Base-by-base conservation (phyloP, 2,888 invertebrate genomes). In the Piscicola geometra region DNA sequence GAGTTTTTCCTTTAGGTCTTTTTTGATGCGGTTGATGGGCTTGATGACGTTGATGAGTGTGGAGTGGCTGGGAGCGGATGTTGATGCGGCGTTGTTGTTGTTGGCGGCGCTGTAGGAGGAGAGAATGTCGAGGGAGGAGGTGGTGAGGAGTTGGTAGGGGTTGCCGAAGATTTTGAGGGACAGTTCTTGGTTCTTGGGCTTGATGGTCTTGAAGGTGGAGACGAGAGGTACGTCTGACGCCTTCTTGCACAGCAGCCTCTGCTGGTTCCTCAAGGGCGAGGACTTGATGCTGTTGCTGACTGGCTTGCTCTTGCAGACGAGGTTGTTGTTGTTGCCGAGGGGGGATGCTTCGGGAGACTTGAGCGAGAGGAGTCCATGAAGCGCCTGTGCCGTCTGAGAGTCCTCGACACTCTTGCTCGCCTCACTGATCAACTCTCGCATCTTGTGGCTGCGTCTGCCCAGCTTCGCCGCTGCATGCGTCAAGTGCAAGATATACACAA, bases 331-430 rank as follows among this genome's bases (percentile, higher is more conserved):
- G 50, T 67, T 73, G n/a, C 67, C 30, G 25, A 47, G n/a, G 28
- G 77, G 36, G 0, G 78, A 60, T 0, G 70, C 25, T 32, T 79
- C 79, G 5, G 77, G 79, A 0, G 83, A 80, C 77, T 84, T 84
- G 33, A 85, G 81, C 80, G 84, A 84, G 30, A 85, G 80, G n/a
- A 85, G 81, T 50, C 84, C 85, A 75, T 84, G 84, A 50, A 85
- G 79, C 3, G 85, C 85, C 79, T 85, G 84, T 56, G 84, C 84
- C 47, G 84, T 85, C 80, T 84, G 84, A 1, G 83, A 82, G 80
- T 85, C 84, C 77, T 85, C 85, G 52, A 85, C 85, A 71, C 82
- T 84, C 30, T 83, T 81, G 25, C 78, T 79, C 9, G 80, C 81
- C 50, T 81, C 81, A 50, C 76, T 77, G 56, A 85, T 84, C 81